Evolutionary conservation across 1,140 invertebrate genomes (phyloP), one percentile per base, ranked within the genome.

Genomic region (Potamilus streckersoni): DNA sequence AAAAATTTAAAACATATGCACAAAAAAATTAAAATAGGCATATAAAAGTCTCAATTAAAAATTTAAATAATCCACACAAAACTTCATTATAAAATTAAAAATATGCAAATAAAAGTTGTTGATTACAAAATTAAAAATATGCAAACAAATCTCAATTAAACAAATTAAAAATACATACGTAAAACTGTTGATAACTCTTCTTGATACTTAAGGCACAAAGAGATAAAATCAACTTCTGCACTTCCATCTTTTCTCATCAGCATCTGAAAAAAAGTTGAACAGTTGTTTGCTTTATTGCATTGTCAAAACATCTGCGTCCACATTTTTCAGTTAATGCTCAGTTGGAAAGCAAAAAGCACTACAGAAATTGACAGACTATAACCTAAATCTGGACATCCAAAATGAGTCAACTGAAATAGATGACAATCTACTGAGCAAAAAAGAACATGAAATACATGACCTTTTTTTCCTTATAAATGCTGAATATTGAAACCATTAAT

Each of bases 161-260:
- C 27, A 49, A 49, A 49, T 49, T 49, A 49, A 49, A 49, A 49
- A 49, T 49, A 76, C 74, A 61, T 80, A 86, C 86, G 76, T 73
- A 98, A 89, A 61, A 96, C 90, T 38, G 91, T 83, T 0, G 95
- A 93, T 23, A 98, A 87, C 74, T 94, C 90, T 14, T 92, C 89
- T 16, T 95, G 93, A 93, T 96, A 96, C 66, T 92, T 90, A 13
- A 92, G 85, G 20, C 94, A 92, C 62, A 94, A 85, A 73, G 93
- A 91, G 58, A 96, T 88, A 73, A 98, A 91, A 90, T 98, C 93
- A 56, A 91, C 88, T 60, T 91, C 85, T 78, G 86, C 74, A 12
- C 62, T 56, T 19, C 76, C 66, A 56, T 83, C 80, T 31, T 79
- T 80, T 38, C 59, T 77, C 55, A 90, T 89, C 62, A 97, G 86